Evolutionary conservation across 2,888 invertebrate species (phyloP), one percentile per base, ranked within the genome.

Genomic region (Rhabditophanes sp.): DNA sequence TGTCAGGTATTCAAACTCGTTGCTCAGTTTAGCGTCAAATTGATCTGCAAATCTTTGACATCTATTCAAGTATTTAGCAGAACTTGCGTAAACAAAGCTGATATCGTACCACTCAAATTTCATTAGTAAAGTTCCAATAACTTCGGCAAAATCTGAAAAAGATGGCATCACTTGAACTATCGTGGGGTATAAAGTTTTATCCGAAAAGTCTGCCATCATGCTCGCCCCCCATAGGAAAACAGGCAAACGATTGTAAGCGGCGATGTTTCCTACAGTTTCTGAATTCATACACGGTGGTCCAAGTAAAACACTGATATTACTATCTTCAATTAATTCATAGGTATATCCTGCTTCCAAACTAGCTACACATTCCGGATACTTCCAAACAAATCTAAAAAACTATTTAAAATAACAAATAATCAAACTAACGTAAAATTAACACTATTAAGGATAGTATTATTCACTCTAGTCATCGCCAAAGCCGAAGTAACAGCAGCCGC

Each of bases 401-500:
- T n/a, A n/a, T n/a, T n/a, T n/a, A n/a, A n/a, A n/a, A n/a, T n/a
- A n/a, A n/a, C n/a, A n/a, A n/a, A n/a, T n/a, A n/a, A n/a, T n/a
- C n/a, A 16, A 41, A 33, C 35, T 20, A 33, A 46, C 44, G 42
- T 48, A 20, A 48, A 48, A 20, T 44, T 44, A 9, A 32, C 35
- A 8, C 15, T 26, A 11, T 14, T 9, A 14, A 39, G 41, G 8
- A 54, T 29, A 21, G 51, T 39, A 6, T 37, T 34, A n/a, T 56
- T 50, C 12, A 37, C 33, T n/a, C 26, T 15, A 9, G 53, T 26
- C 15, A 45, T 37, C 25, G 50, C 45, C 27, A 52, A 19, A 1
- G 56, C 53, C 19, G 53, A 20, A 21, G 50, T 36, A 4, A 53
- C 30, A 0, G 54, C 56, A 4, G 46, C 52, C 6, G 50, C 56